Evolutionary conservation across 2,888 invertebrate genomes (phyloP).

Genomic region (Drosophila sordidula): DNA sequence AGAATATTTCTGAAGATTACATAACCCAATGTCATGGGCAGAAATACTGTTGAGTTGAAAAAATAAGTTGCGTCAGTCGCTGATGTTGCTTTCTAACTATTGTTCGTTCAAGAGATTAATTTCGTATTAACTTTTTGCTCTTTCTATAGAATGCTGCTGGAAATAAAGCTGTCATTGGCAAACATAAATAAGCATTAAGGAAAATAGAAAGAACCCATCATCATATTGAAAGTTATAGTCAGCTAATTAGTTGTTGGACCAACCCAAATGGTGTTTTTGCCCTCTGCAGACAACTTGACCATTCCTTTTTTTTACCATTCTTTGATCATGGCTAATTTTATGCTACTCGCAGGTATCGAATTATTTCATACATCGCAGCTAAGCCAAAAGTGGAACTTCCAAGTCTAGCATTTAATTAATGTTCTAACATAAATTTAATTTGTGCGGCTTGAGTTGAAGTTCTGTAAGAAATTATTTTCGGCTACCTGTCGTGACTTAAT

Average conservation of each 20-base stretch:
- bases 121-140: conserved; percentile 23
- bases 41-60: neutral
- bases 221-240: conserved; percentile 49
- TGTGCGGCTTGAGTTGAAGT: conserved; percentile 22
- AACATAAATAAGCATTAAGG: conserved; percentile 61
- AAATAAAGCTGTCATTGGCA: conserved; percentile 61
- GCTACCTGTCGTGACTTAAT: conserved; percentile 59
- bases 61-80: conserved; percentile 41
- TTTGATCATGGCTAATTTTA: conserved; percentile 64
- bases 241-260: conserved; percentile 35
- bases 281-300: conserved; percentile 26
- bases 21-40: conserved; percentile 39
- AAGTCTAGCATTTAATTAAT: conserved; percentile 61
- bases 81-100: conserved; percentile 11
- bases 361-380: conserved; percentile 31
- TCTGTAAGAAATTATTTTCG: conserved; percentile 51
- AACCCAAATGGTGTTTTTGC: conserved; percentile 59
- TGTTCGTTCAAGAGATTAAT: conserved; percentile 36
- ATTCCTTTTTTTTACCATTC: conserved; percentile 40
- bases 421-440: conserved; percentile 67
- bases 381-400: conserved; percentile 47
- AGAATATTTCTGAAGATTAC: conserved; percentile 16
- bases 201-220: conserved; percentile 45
- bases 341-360: conserved; percentile 16
- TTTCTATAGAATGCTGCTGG: conserved; percentile 40